Conservation (phyloP, 2,797 vertebrate genomes). For the Melanotaenia nigrans region DNA sequence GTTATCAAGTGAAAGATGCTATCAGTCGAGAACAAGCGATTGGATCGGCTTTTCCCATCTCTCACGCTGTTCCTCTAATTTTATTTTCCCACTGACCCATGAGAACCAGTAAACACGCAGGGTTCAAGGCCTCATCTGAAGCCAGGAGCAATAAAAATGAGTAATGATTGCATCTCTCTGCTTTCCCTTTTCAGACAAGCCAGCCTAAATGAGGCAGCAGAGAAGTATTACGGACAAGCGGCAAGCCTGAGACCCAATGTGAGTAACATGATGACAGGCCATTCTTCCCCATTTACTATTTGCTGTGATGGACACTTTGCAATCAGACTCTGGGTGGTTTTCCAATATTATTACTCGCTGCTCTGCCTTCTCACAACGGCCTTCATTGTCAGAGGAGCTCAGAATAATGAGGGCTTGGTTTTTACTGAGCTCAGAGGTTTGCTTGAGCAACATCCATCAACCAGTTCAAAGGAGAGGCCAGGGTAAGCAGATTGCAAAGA, state of each 20-base stretch:
- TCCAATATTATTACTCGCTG: conserved; percentile 41
- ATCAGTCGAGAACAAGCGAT: conserved; percentile 32
- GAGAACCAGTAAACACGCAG: conserved; percentile 53
- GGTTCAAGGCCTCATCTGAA: conserved; percentile 67
- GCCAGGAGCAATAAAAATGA: conserved; percentile 76
- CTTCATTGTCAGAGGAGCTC: conserved; percentile 56
- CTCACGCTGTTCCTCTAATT: conserved; percentile 37
- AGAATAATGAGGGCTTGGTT: conserved; percentile 38
- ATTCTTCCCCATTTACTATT: conserved; percentile 49
- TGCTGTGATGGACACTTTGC: conserved; percentile 53
- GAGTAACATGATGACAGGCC: conserved; percentile 79
- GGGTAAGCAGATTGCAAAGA: conserved; percentile 62
- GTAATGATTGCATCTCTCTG: conserved; percentile 61
- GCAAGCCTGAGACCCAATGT: conserved; percentile 94
- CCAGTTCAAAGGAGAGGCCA: conserved; percentile 68
- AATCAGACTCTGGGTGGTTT: conserved; percentile 59
- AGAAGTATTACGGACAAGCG: conserved; percentile 95
- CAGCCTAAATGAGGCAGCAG: conserved; percentile 95
- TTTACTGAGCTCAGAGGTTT: conserved; percentile 60
- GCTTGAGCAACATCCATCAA: conserved; percentile 77
- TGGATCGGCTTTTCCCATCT: conserved; percentile 44
- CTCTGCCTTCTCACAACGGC: conserved; percentile 51
- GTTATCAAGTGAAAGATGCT: conserved; percentile 45
- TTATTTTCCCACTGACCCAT: conserved; percentile 73
- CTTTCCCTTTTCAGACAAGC: conserved; percentile 89